Evolutionary conservation across 1,140 invertebrate genomes (phyloP).

Genomic region (Pissodes strobi): DNA sequence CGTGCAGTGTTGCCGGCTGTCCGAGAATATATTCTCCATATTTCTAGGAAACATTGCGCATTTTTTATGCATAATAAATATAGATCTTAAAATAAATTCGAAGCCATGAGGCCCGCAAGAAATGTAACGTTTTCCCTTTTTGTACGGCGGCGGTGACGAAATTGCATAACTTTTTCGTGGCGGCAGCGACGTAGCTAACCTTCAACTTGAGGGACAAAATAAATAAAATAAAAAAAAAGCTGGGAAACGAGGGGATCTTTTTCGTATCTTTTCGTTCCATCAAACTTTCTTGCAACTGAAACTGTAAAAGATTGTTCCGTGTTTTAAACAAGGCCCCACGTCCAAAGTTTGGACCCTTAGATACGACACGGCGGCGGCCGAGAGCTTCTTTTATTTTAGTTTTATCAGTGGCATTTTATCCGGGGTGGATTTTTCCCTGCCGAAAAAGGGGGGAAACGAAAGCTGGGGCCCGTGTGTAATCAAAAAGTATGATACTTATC

Average conservation of each 20-base stretch:
- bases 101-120: too few species aligned
- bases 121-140: too few species aligned
- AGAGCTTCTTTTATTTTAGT: slow-evolving; percentile 33
- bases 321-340: slow-evolving; percentile 35
- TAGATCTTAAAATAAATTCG: too few species aligned
- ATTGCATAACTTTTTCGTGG: too few species aligned
- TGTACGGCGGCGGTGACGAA: too few species aligned
- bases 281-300: slow-evolving; percentile 31
- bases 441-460: neutral
- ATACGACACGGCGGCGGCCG: neutral
- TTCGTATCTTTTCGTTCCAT: slow-evolving; percentile 9
- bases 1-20: too few species aligned
- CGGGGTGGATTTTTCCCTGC: neutral
- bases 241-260: slow-evolving; percentile 2
- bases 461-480: too few species aligned
- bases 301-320: slow-evolving; percentile 37
- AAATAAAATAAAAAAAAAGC: neutral
- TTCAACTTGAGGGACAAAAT: slow-evolving; percentile 5
- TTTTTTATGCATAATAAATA: too few species aligned
- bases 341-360: slow-evolving; percentile 6
- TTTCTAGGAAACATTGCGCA: too few species aligned
- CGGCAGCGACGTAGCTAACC: slow-evolving; percentile 5
- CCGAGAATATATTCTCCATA: too few species aligned
- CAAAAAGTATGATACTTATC: too few species aligned
- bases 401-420: slow-evolving; percentile 37